Evolutionary conservation across 2,888 invertebrate genomes (phyloP).

Genomic region (Himalopsyche tibetana): DNA sequence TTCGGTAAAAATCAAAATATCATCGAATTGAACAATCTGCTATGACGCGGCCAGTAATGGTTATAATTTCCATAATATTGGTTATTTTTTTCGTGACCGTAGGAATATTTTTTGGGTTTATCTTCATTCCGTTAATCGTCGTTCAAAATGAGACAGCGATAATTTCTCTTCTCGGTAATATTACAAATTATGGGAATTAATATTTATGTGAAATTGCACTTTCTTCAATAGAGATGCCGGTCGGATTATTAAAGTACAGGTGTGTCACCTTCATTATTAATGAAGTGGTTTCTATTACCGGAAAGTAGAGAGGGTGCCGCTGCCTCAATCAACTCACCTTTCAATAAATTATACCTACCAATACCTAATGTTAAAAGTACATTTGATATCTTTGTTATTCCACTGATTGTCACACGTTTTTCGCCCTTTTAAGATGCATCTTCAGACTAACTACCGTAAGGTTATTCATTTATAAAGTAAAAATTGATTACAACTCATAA

Average conservation of each 20-base stretch:
- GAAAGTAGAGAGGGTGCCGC: neutral
- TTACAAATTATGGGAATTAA: conserved; percentile 29
- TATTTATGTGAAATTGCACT: conserved; percentile 42
- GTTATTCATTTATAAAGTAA: too few relatives aligned
- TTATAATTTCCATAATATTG: too few relatives aligned
- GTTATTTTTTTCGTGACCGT: neutral
- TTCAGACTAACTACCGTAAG: too few relatives aligned
- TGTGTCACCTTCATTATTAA: conserved; percentile 16
- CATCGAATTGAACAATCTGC: too few relatives aligned
- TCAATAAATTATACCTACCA: neutral
- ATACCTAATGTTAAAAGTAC: too few relatives aligned
- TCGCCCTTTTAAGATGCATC: too few relatives aligned
- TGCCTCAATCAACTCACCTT: neutral
- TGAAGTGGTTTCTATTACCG: conserved; percentile 12
- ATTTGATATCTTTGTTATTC: too few relatives aligned
- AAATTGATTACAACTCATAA: too few relatives aligned
- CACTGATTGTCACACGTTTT: too few relatives aligned
- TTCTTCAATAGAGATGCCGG: conserved; percentile 37
- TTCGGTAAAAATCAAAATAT: too few relatives aligned
- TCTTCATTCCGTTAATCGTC: neutral
- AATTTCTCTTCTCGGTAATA: conserved; percentile 9
- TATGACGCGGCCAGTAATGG: too few relatives aligned
- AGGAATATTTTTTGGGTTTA: neutral
- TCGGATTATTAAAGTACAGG: conserved; percentile 11
- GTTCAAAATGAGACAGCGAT: neutral